Evolutionary conservation across 2,113 vertebrate species (phyloP).

Genomic region (Psittacara wagleri): DNA sequence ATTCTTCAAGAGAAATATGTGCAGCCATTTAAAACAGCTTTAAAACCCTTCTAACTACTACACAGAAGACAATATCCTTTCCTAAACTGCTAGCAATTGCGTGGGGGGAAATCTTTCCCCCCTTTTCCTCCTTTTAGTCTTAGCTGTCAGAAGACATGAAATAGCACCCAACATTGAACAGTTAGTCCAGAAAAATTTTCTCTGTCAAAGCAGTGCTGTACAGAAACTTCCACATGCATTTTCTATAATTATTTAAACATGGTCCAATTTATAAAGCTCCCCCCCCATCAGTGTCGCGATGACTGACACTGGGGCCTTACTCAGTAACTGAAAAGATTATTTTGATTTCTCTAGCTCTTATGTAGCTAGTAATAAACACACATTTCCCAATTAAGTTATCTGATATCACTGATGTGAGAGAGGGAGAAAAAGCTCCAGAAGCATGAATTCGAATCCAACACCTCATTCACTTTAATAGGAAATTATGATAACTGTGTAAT

Average conservation of each 20-base stretch:
- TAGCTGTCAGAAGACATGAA: conserved; percentile 2
- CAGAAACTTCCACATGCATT: background rate
- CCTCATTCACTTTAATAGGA: background rate
- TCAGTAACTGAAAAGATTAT: conserved; percentile 2
- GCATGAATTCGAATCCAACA: background rate
- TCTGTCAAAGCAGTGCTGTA: background rate
- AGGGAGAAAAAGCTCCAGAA: background rate
- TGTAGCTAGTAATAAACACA: background rate
- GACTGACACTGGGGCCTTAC: background rate
- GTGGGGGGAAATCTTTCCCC: background rate
- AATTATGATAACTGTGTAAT: background rate
- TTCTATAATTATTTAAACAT: conserved; percentile 18
- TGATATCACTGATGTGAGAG: background rate
- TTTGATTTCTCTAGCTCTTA: conserved; percentile 8
- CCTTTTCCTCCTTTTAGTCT: background rate
- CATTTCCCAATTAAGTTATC: conserved; percentile 3
- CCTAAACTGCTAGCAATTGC: background rate
- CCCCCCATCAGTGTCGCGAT: background rate
- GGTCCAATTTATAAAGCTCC: background rate
- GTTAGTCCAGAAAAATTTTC: background rate
- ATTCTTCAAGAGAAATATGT: conserved; percentile 15
- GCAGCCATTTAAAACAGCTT: conserved; percentile 4
- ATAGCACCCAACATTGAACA: background rate
- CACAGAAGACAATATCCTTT: background rate
- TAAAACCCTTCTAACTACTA: background rate